Evolutionary conservation across 2,797 vertebrate genomes (phyloP).

Genomic region (Phyllotis vaccarum): DNA sequence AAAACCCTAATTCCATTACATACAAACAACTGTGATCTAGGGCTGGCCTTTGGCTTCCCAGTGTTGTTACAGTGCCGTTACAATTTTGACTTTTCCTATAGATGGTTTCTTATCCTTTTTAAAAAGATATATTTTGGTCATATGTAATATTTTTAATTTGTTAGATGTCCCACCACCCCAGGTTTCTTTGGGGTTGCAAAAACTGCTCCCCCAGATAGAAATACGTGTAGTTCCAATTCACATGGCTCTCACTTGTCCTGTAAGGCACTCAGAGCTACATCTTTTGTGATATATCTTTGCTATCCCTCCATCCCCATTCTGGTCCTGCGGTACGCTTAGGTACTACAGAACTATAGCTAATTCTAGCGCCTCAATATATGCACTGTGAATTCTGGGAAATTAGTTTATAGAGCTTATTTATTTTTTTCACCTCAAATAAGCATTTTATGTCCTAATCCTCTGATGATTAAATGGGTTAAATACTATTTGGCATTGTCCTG

Average conservation of each 20-base stretch:
- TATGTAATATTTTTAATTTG: neutral
- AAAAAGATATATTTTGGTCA: neutral
- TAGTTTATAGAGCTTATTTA: constrained; percentile 1
- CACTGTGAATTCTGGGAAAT: constrained; percentile 47
- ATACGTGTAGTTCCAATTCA: constrained; percentile 1
- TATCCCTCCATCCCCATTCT: neutral
- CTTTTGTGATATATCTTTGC: constrained; percentile 17
- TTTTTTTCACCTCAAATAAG: constrained; percentile 45
- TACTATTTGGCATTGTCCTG: neutral
- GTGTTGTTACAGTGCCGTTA: neutral
- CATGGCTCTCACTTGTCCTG: neutral
- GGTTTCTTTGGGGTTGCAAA: constrained; percentile 48
- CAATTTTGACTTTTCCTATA: neutral
- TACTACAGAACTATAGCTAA: constrained; percentile 11
- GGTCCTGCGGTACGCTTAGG: neutral
- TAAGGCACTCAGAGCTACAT: neutral
- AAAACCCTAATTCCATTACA: constrained; percentile 4
- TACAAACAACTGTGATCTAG: neutral
- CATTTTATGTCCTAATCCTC: constrained; percentile 1
- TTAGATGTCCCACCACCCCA: neutral
- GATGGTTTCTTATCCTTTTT: neutral
- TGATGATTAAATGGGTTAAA: constrained; percentile 42
- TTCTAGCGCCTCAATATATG: constrained; percentile 9
- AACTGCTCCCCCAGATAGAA: constrained; percentile 14
- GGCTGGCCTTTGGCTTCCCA: neutral